A percentile compares a stretch with the other conserved stretches of the same genome.
Evolutionary conservation across 2,797 vertebrate species (phyloP).

Genomic region (Mormyrus hasselquistii): DNA sequence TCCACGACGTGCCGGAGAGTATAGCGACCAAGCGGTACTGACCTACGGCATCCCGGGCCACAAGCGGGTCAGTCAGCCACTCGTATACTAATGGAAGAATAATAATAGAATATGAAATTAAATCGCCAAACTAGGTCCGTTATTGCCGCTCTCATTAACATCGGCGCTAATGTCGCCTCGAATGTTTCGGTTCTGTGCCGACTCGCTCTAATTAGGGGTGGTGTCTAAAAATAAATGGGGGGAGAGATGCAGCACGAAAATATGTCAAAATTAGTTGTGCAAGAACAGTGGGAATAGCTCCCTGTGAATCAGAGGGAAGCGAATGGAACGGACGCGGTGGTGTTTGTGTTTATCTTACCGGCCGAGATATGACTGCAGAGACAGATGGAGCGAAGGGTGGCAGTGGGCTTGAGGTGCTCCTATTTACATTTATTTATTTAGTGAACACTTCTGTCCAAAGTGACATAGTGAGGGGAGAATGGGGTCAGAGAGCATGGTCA

Average conservation of each 20-base stretch:
- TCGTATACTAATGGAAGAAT: conserved; percentile 60
- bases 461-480: not conserved
- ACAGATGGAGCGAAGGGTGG: not conserved
- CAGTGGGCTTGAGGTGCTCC: not conserved
- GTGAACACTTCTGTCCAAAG: not conserved
- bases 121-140: conserved; percentile 49
- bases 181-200: conserved; percentile 65
- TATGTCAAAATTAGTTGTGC: conserved; percentile 13
- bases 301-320: not conserved
- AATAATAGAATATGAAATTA: conserved; percentile 60
- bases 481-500: not conserved
- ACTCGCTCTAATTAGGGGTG: conserved; percentile 67
- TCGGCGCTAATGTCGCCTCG: conserved; percentile 60
- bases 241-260: not conserved
- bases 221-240: conserved; percentile 62
- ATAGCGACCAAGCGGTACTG: conserved; percentile 6
- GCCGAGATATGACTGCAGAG: not conserved
- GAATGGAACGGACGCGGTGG: not conserved
- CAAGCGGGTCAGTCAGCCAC: conserved; percentile 53
- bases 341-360: not conserved
- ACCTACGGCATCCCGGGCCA: conserved; percentile 3
- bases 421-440: not conserved
- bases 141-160: conserved; percentile 65
- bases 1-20: not conserved
- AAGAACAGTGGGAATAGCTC: conserved; percentile 5